Evolutionary conservation across 2,113 vertebrate species (phyloP).

Genomic region (Pycnonotus jocosus): DNA sequence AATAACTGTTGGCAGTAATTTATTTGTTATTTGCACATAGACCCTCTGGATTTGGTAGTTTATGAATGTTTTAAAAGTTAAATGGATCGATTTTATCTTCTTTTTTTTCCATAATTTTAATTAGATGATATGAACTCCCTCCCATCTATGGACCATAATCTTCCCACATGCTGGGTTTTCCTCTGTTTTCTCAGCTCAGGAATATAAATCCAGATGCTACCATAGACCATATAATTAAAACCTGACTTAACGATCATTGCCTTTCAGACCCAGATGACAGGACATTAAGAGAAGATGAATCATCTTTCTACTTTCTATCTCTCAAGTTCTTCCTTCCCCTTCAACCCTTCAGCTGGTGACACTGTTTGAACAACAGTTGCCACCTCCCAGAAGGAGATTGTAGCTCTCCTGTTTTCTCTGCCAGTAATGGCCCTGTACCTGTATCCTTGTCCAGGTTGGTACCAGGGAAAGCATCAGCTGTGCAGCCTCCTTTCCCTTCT

Average conservation of each 20-base stretch:
- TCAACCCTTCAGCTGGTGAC: not conserved
- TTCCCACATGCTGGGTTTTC: not conserved
- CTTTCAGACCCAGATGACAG: conserved; percentile 1
- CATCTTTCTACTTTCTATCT: not conserved
- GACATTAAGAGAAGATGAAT: conserved; percentile 21
- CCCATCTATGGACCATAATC: not conserved
- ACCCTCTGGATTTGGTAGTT: conserved; percentile 10
- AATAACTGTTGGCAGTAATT: not conserved
- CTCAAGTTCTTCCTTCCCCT: not conserved
- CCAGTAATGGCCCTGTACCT: not conserved
- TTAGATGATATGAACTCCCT: not conserved
- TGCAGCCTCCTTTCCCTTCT: not conserved
- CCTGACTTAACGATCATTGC: not conserved
- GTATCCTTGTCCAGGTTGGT: too few relatives aligned
- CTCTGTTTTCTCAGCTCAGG: not conserved
- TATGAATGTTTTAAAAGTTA: conserved; percentile 18
- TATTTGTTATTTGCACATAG: conserved; percentile 11
- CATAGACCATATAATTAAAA: conserved; percentile 12
- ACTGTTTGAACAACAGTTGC: not conserved
- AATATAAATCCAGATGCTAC: conserved; percentile 24
- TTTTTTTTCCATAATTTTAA: not conserved
- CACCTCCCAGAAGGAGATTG: not conserved
- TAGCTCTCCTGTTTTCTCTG: not conserved
- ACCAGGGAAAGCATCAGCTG: not conserved
- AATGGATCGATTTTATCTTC: not conserved